Percentiles rank a stretch among this genome's conserved stretches.
Evolutionary conservation across 1,140 invertebrate genomes (phyloP).

Genomic region (Drosophila lacteicornis): DNA sequence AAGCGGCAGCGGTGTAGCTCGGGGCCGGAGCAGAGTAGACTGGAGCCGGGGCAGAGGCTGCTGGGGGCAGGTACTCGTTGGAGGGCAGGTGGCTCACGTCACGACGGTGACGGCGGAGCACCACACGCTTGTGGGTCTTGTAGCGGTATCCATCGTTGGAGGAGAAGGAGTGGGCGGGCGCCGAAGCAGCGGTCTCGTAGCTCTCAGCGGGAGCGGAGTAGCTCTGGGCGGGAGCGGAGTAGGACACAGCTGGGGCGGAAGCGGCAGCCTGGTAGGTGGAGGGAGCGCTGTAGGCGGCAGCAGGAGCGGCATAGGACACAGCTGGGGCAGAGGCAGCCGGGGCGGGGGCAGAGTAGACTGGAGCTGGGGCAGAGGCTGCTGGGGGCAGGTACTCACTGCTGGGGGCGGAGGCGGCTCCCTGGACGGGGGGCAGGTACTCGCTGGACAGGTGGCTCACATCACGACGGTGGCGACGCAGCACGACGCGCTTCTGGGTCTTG

Average conservation of each 20-base stretch:
- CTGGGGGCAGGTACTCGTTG: conserved; percentile 72
- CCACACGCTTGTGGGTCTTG: conserved; percentile 11
- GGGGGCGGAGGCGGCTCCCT: conserved; percentile 64
- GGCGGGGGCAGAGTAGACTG: conserved; percentile 38
- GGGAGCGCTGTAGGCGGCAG: conserved; percentile 27
- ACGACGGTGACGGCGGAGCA: conserved; percentile 70
- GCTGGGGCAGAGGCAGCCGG: conserved; percentile 48
- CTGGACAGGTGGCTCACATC: conserved; percentile 73
- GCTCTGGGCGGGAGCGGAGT: conserved; percentile 34
- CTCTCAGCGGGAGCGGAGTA: conserved; percentile 42
- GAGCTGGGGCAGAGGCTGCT: conserved; percentile 57
- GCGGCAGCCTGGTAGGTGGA: conserved; percentile 51
- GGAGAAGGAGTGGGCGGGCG: conserved; percentile 30
- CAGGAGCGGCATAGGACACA: conserved; percentile 45
- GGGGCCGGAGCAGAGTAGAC: conserved; percentile 32
- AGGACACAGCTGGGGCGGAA: conserved; percentile 53
- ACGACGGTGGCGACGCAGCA: conserved; percentile 70
- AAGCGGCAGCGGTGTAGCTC: conserved; percentile 45
- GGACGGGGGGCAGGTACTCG: conserved; percentile 73
- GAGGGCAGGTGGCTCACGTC: conserved; percentile 68
- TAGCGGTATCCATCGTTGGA: conserved; percentile 22
- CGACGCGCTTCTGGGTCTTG: conserved; percentile 11
- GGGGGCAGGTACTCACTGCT: conserved; percentile 71
- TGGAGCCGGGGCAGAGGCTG: conserved; percentile 49
- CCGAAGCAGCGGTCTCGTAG: conserved; percentile 50